Evolutionary conservation across 2,888 invertebrate species (phyloP).

Genomic region (Eupithecia subumbrata): DNA sequence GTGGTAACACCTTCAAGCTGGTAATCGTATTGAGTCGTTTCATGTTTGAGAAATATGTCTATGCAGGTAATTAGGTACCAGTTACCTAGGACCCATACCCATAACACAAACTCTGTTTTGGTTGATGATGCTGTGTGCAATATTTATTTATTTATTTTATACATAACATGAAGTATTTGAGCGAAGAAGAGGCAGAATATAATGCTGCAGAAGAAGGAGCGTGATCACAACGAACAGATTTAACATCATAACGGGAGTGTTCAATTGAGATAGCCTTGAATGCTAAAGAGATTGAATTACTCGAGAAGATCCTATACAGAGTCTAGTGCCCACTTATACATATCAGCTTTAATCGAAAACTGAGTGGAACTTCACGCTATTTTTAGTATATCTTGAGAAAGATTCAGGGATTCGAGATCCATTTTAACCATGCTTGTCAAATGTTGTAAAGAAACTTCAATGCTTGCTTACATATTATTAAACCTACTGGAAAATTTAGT

Average conservation of each 20-base stretch:
- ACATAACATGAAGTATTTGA: background rate
- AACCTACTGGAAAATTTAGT: background rate
- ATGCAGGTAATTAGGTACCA: background rate
- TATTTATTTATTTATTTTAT: background rate
- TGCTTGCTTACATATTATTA: background rate
- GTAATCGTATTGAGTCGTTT: background rate
- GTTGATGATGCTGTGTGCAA: too few species aligned
- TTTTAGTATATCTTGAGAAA: background rate
- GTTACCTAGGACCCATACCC: background rate
- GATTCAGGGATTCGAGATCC: background rate
- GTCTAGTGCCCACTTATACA: constrained; percentile 16
- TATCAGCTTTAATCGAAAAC: constrained; percentile 21
- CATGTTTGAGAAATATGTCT: background rate
- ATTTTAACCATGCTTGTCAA: background rate
- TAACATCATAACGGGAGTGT: constrained; percentile 46
- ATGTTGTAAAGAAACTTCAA: background rate
- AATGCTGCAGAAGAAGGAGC: background rate
- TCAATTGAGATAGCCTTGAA: constrained; percentile 50
- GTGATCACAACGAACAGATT: constrained; percentile 37
- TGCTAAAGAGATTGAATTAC: constrained; percentile 48
- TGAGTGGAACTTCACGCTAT: background rate
- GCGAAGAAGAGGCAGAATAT: background rate
- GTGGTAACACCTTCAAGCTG: background rate
- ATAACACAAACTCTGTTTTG: background rate
- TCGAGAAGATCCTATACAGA: constrained; percentile 42